phyloP scores from a whole-genome alignment of 2,888 invertebrate species.

The Tetragonula carbonaria region DNA sequence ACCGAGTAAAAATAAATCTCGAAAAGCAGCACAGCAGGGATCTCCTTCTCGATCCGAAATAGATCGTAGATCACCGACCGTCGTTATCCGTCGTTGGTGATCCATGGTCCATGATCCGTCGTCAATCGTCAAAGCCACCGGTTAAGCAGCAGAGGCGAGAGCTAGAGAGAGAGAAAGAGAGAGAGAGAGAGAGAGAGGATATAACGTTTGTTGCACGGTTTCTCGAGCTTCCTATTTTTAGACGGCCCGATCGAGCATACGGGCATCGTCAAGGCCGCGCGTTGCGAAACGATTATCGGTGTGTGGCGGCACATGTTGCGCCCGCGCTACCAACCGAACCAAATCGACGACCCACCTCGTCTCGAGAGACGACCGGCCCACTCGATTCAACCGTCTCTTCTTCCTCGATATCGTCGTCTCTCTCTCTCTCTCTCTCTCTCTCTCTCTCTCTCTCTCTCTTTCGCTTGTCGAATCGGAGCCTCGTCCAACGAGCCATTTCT shows the following conservation, averaged over 20 bases:
- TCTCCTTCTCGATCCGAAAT: conserved; percentile 71
- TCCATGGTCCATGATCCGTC: conserved; percentile 34
- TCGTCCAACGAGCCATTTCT: too few species aligned
- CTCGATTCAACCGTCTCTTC: too few species aligned
- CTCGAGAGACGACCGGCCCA: not conserved
- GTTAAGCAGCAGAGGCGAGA: conserved; percentile 67
- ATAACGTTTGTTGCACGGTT: conserved; percentile 77
- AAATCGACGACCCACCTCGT: not conserved
- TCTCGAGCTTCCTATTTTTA: conserved; percentile 65
- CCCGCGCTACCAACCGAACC: conserved; percentile 21
- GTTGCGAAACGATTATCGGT: conserved; percentile 77
- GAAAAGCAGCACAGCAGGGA: conserved; percentile 49
- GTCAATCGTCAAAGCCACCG: conserved; percentile 77
- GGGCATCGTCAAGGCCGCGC: conserved; percentile 78
- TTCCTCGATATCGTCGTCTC: not conserved
- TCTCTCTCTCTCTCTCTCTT: not conserved
- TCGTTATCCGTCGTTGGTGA: conserved; percentile 42
- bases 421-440: not conserved
- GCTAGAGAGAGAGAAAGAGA: not conserved
- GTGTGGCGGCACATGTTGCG: conserved; percentile 58
- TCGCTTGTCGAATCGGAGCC: too few species aligned
- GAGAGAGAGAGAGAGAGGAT: conserved; percentile 65
- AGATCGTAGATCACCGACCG: conserved; percentile 72
- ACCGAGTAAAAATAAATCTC: conserved; percentile 67
- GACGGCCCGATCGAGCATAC: conserved; percentile 64